Evolutionary conservation across 2,888 invertebrate species (phyloP).

Genomic region (Neocrepidodera transversa): DNA sequence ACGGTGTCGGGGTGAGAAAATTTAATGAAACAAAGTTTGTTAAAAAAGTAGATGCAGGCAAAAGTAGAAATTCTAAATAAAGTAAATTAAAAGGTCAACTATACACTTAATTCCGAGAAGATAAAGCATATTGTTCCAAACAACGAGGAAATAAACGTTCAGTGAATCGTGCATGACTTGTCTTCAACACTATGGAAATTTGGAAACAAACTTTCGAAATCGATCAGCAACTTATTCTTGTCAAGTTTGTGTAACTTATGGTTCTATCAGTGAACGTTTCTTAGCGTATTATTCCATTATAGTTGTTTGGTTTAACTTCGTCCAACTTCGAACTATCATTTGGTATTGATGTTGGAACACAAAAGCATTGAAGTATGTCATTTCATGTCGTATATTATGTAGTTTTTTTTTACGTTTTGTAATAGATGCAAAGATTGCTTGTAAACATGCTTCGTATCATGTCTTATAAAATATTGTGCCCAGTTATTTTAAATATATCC

Average conservation of each 20-base stretch:
- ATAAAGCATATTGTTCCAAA: conserved; percentile 22
- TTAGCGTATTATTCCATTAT: conserved; percentile 27
- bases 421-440: too few species aligned
- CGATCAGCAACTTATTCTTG: conserved; percentile 20
- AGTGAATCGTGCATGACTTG: conserved; percentile 12
- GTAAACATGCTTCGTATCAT: too few species aligned
- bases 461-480: too few species aligned
- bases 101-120: conserved; percentile 16
- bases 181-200: conserved; percentile 15
- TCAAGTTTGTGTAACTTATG: conserved; percentile 21
- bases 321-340: conserved; percentile 12
- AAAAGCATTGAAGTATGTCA: conserved; percentile 1
- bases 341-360: not conserved
- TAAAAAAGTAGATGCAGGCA: not conserved
- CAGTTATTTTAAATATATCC: too few species aligned
- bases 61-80: too few species aligned
- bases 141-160: conserved; percentile 13
- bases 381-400: not conserved
- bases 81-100: not conserved
- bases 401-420: too few species aligned
- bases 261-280: conserved; percentile 17
- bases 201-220: conserved; percentile 16
- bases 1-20: conserved; percentile 9
- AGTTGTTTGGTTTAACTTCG: conserved; percentile 15
- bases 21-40: conserved; percentile 13